Evolutionary conservation across 2,797 vertebrate species (phyloP).

Genomic region (Acropternis orthonyx): DNA sequence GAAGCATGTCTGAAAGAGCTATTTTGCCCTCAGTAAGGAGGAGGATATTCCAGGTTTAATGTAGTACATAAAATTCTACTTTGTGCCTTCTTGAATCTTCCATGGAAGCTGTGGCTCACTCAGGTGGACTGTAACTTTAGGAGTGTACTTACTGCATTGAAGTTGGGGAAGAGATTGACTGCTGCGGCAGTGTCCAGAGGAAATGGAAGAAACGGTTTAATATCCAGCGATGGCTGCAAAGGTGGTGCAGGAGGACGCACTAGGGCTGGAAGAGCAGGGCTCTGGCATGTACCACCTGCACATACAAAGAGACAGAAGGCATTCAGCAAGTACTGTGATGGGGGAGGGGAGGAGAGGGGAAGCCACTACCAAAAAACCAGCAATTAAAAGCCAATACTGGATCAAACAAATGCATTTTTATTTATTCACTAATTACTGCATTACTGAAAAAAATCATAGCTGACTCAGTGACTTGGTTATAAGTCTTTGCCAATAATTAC

Average conservation of each 20-base stretch:
- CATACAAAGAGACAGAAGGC: constrained; percentile 50
- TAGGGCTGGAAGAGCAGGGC: constrained; percentile 89
- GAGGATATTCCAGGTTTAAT: constrained; percentile 6
- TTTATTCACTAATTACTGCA: not conserved
- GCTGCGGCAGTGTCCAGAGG: constrained; percentile 86
- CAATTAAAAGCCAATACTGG: not conserved
- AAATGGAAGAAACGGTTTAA: constrained; percentile 94
- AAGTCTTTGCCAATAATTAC: not conserved
- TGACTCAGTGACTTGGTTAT: not conserved
- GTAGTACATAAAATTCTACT: not conserved
- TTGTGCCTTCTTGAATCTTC: not conserved
- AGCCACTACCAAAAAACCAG: not conserved
- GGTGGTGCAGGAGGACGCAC: constrained; percentile 86
- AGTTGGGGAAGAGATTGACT: constrained; percentile 91
- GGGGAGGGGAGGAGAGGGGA: accelerated
- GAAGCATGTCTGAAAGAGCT: not conserved
- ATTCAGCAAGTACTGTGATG: not conserved
- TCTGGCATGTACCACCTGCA: constrained; percentile 93
- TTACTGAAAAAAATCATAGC: not conserved
- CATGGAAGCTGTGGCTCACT: not conserved
- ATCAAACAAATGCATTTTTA: not conserved
- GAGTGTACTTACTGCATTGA: constrained; percentile 87
- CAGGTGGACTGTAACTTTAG: not conserved
- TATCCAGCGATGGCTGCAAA: constrained; percentile 86
- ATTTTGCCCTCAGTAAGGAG: not conserved